Evolutionary conservation across 2,113 vertebrate species (phyloP).

Genomic region (Paedocypris sp.): DNA sequence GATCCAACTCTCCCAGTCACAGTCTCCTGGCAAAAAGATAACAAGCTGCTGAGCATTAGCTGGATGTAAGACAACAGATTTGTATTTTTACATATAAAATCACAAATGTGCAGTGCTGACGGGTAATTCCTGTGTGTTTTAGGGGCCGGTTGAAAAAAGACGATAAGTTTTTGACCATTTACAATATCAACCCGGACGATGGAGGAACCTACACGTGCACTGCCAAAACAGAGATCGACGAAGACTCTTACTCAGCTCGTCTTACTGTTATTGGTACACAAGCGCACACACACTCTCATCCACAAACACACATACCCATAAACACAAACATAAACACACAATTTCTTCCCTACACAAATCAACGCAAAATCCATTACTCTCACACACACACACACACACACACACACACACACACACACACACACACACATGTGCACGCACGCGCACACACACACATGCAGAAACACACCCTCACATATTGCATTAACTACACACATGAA

Average conservation of each 20-base stretch:
- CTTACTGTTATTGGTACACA: conserved; percentile 82
- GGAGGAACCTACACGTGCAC: conserved; percentile 81
- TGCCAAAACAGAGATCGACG: conserved; percentile 82
- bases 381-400: background rate
- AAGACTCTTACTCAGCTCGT: conserved; percentile 75
- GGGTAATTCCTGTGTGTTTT: background rate
- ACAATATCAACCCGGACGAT: conserved; percentile 73
- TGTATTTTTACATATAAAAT: background rate
- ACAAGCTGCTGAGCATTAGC: conserved; percentile 63
- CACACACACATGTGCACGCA: conserved; percentile 79
- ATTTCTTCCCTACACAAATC: too few species aligned
- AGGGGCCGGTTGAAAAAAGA: conserved; percentile 74
- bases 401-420: too few species aligned
- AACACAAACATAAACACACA: too few species aligned
- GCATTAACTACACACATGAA: background rate
- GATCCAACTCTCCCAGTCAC: conserved; percentile 69
- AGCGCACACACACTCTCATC: background rate
- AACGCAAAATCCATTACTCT: too few species aligned
- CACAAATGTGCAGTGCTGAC: background rate
- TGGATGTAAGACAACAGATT: conserved; percentile 60
- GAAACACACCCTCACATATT: too few species aligned
- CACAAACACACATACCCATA: too few species aligned
- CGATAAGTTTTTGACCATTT: conserved; percentile 73
- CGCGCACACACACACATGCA: too few species aligned
- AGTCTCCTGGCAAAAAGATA: conserved; percentile 79